These are phyloP conservation scores for Syrrhaptes paradoxus DNA, from an alignment of 2,113 vertebrate species.

Conservation along the genomic window DNA sequence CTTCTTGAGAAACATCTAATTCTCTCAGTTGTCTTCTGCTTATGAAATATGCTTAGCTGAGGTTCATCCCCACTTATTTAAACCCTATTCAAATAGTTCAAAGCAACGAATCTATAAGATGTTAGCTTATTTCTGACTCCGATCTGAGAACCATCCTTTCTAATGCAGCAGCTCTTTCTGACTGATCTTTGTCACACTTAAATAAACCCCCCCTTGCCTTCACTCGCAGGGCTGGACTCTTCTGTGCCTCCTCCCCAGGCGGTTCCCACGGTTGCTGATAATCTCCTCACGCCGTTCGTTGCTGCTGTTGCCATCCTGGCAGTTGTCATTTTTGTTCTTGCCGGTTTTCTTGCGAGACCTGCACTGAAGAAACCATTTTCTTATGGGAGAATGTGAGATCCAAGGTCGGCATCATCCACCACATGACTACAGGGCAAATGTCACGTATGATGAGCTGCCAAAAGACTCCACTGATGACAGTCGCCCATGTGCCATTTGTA, in stretches of 20 bases:
- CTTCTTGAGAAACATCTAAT: not conserved
- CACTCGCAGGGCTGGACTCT: not conserved
- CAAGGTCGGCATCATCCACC: not conserved
- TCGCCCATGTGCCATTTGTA: not conserved
- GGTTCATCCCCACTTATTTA: not conserved
- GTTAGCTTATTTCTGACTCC: not conserved
- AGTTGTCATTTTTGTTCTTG: not conserved
- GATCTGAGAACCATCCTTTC: not conserved
- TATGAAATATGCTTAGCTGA: not conserved
- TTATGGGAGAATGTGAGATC: not conserved
- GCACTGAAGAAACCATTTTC: not conserved
- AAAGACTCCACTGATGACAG: not conserved
- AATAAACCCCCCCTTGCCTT: not conserved
- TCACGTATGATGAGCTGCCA: not conserved
- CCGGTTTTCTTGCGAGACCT: not conserved
- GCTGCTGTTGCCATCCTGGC: not conserved
- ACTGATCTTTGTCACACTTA: not conserved
- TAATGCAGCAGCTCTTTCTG: not conserved
- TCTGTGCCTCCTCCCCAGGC: not conserved
- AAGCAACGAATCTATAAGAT: not conserved
- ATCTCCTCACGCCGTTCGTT: accelerated
- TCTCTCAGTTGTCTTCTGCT: not conserved
- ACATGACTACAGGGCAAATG: not conserved
- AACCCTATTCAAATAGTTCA: not conserved
- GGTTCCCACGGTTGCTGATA: not conserved